Evolutionary conservation across 2,888 invertebrate species (phyloP).

Genomic region (Yponomeuta sedellus): DNA sequence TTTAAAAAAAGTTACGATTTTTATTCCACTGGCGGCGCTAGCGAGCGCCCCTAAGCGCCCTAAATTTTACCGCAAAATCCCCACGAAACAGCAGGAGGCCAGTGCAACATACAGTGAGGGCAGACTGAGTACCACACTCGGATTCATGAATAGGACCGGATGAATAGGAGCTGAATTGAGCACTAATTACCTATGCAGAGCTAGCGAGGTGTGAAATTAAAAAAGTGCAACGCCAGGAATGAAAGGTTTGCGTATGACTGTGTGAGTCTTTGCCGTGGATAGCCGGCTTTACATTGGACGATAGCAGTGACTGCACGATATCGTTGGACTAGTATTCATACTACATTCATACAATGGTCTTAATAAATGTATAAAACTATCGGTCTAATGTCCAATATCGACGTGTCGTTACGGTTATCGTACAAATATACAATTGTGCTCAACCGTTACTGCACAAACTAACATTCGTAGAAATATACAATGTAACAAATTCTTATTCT

Average conservation of each 20-base stretch:
- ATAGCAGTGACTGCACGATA: neutral
- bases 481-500: no score
- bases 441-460: no score
- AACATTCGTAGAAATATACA: no score
- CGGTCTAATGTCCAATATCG: no score
- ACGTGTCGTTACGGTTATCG: no score
- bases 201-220: slow-evolving; percentile 68
- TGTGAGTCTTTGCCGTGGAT: neutral
- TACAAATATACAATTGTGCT: no score
- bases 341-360: no score
- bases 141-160: slow-evolving; percentile 36
- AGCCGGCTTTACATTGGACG: neutral
- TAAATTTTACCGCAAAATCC: neutral
- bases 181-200: slow-evolving; percentile 70
- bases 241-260: neutral
- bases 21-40: no score
- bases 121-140: slow-evolving; percentile 27
- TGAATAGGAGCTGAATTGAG: slow-evolving; percentile 48
- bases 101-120: slow-evolving; percentile 22
- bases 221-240: slow-evolving; percentile 41
- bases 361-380: no score
- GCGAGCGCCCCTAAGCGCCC: no score
- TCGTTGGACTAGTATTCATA: no score
- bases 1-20: no score
- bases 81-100: neutral